Base-by-base conservation (phyloP, 2,888 invertebrate genomes). In the Trachelus iudaicus region DNA sequence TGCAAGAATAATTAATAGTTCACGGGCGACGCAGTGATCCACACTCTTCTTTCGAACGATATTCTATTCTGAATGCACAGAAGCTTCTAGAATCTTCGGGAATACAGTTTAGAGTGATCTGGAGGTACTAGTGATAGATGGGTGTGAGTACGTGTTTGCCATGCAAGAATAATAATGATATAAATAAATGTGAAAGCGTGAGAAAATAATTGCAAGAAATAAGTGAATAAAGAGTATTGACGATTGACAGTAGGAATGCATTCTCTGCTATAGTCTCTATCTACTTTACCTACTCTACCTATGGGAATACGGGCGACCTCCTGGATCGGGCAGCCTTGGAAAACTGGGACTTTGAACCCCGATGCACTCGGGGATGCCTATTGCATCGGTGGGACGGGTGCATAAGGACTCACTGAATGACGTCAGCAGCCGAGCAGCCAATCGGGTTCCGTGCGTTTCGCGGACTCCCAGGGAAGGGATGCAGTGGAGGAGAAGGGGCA, bases 331-430 rank as follows among this genome's bases (percentile, higher is more conserved):
- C 88, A 91, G 91, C 91, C 90, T 91, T 91, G 90, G 89, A 79
- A 89, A 91, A 90, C 89, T 90, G 88, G 91, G 86, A 85, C 90
- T 91, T 89, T 91, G 90, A 91, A 91, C 90, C 87, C 85, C 81
- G 82, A 83, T 90, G 89, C 89, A 90, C 91, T 86, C 79, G 77
- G 76, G 77, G 75, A 85, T 84, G 87, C 85, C 85, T 87, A 86
- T 85, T 84, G 87, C 86, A 84, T 82, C 84, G 74, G 76, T 68
- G 75, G 37, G 34, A 69, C 68, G 80, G 77, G 79, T 75, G 75
- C 78, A 82, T 81, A 84, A 79, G 83, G 80, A 83, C 81, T 85
- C 84, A 82, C 80, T 81, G 81, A 75, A 85, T 91, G 90, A 90
- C 90, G 91, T 90, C 89, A 90, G 88, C 79, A 83, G 80, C 81